phyloP scores from a whole-genome alignment of 2,888 invertebrate species.

The Alsophila aescularia region DNA sequence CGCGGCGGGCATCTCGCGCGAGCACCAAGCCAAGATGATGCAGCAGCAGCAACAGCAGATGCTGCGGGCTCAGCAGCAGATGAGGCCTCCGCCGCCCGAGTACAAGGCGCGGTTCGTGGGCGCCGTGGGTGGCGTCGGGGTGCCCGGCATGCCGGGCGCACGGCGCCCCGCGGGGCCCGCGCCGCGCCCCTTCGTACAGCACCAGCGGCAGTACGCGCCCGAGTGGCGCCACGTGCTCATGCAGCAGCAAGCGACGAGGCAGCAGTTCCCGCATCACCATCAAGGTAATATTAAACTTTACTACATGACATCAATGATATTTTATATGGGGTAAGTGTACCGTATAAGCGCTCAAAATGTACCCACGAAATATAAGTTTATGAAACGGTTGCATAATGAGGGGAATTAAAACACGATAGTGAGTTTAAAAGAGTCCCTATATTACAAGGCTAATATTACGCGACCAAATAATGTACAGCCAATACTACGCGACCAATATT shows the following conservation, averaged over 20 bases:
- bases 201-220: conserved; percentile 74
- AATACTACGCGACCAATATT: too few relatives aligned
- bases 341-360: too few relatives aligned
- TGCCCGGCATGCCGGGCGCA: conserved; percentile 39
- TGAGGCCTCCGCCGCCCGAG: conserved; percentile 93
- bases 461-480: too few relatives aligned
- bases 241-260: conserved; percentile 77
- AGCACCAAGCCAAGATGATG: conserved; percentile 87
- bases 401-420: too few relatives aligned
- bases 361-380: too few relatives aligned
- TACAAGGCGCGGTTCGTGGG: conserved; percentile 89
- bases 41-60: conserved; percentile 88
- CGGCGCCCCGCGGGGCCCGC: conserved; percentile 54
- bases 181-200: conserved; percentile 60
- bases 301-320: too few relatives aligned
- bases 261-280: conserved; percentile 78
- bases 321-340: too few relatives aligned
- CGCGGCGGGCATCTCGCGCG: conserved; percentile 80
- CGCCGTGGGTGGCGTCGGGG: conserved; percentile 46
- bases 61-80: conserved; percentile 82
- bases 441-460: too few relatives aligned
- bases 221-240: conserved; percentile 84
- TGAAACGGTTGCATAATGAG: too few relatives aligned
- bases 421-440: too few relatives aligned
- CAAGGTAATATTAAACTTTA: conserved; percentile 67